Conservation (phyloP, 2,113 vertebrate genomes). For the Prionailurus viverrinus region DNA sequence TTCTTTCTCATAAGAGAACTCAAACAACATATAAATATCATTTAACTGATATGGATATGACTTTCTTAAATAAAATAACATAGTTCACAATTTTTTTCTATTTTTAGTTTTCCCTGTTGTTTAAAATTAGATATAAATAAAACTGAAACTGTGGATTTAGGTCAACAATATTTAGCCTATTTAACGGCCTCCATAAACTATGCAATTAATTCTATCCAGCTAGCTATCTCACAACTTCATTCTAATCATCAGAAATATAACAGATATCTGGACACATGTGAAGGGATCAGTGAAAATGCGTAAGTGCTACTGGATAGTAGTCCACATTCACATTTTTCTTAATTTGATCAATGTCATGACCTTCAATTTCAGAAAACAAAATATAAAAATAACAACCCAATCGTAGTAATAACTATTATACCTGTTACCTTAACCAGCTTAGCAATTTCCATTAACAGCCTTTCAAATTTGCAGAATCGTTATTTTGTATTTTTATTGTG, state of each 20-base stretch:
- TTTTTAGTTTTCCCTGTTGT: neutral
- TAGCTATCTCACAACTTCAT: neutral
- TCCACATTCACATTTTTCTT: neutral
- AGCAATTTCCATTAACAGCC: neutral
- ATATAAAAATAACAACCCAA: neutral
- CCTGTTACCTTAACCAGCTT: neutral
- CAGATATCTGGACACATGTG: neutral
- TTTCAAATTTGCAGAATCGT: neutral
- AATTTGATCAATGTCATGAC: neutral
- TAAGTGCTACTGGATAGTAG: neutral
- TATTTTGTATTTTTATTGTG: neutral
- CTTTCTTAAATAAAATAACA: neutral
- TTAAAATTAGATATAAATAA: neutral
- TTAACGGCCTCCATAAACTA: neutral
- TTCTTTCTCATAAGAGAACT: neutral
- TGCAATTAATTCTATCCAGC: neutral
- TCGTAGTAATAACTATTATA: neutral
- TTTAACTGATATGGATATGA: neutral
- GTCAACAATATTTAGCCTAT: neutral
- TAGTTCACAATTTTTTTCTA: neutral
- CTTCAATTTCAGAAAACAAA: neutral
- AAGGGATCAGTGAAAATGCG: neutral
- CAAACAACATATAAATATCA: neutral
- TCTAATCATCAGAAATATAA: neutral
- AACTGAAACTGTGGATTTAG: neutral